Percentiles rank a stretch among this genome's conserved stretches.
These are phyloP conservation scores for Paramuricea clavata DNA, from an alignment of 92 coral and sea anemone genomes.

Conservation along the genomic window DNA sequence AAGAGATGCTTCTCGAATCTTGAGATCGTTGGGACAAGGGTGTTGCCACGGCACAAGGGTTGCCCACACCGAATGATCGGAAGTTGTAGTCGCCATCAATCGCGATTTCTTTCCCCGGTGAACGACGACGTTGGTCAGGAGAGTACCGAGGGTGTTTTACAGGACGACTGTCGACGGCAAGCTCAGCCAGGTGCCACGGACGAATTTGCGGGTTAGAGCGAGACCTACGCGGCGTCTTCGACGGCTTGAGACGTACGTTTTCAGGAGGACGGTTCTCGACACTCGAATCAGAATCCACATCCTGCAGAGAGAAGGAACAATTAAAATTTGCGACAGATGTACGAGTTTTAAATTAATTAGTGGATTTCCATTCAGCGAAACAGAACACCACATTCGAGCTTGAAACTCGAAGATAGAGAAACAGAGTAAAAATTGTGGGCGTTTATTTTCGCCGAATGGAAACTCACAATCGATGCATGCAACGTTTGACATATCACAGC, in stretches of 20 bases:
- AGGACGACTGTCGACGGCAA: background rate
- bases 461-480: background rate
- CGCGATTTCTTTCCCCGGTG: slow-evolving; percentile 11
- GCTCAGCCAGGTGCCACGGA: slow-evolving; percentile 6
- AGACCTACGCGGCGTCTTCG: slow-evolving; percentile 24
- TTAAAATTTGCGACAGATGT: background rate
- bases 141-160: background rate
- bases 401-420: background rate
- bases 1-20: slow-evolving; percentile 11
- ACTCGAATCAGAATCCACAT: slow-evolving; percentile 33
- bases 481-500: slow-evolving; percentile 22
- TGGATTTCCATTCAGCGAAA: background rate
- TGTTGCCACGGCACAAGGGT: slow-evolving; percentile 24
- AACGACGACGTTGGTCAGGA: slow-evolving; percentile 1
- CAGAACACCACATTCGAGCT: background rate
- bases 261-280: slow-evolving; percentile 1
- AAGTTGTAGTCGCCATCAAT: background rate
- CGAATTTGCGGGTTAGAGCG: slow-evolving; percentile 42
- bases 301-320: background rate
- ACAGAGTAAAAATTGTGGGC: background rate
- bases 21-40: slow-evolving; percentile 8
- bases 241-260: background rate
- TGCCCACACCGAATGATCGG: background rate
- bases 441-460: background rate
- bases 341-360: background rate